These are phyloP conservation scores for Ips typographus DNA, from an alignment of 1,140 invertebrate species.

Conservation along the genomic window DNA sequence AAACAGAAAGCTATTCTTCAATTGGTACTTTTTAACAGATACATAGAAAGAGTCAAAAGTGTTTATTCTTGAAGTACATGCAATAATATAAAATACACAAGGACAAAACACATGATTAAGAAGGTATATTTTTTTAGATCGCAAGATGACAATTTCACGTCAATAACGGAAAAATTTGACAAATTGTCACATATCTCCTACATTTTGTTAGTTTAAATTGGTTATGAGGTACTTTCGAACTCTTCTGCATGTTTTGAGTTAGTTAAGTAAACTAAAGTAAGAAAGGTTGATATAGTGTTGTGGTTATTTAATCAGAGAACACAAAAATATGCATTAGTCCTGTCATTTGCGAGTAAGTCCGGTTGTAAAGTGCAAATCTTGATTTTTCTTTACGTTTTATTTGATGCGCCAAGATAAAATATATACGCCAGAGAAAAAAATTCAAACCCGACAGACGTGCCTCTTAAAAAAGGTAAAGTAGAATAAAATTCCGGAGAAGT, in stretches of 20 bases:
- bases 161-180: too few species aligned
- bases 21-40: too few species aligned
- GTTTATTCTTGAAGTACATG: too few species aligned
- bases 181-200: too few species aligned
- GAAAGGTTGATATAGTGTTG: not conserved
- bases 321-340: not conserved
- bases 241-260: not conserved
- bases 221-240: not conserved
- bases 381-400: not conserved
- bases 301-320: not conserved
- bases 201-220: too few species aligned
- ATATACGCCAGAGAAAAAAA: not conserved
- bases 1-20: too few species aligned
- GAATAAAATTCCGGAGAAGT: slow-evolving; percentile 2
- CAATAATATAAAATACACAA: too few species aligned
- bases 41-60: too few species aligned
- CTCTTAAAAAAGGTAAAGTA: not conserved
- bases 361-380: not conserved
- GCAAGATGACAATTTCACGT: too few species aligned
- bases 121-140: too few species aligned
- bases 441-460: not conserved
- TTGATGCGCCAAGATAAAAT: not conserved
- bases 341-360: not conserved
- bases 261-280: not conserved
- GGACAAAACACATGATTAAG: too few species aligned